Percentiles rank a stretch among this genome's conserved stretches.
These are phyloP conservation scores for Tineola bisselliella DNA, from an alignment of 2,888 invertebrate genomes.

Conservation along the genomic window DNA sequence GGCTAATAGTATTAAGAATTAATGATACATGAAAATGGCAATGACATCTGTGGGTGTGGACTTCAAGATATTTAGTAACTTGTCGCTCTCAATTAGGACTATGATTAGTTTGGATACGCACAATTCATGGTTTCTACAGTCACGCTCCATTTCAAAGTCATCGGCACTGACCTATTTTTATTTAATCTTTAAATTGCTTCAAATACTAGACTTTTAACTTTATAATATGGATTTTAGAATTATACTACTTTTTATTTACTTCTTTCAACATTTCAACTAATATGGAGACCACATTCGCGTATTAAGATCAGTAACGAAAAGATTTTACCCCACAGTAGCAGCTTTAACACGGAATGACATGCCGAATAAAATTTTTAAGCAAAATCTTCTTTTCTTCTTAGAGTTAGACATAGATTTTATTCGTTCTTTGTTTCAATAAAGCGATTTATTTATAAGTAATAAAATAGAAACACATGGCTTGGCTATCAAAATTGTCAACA, in stretches of 20 bases:
- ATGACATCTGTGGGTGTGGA: not conserved
- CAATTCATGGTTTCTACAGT: slow-evolving; percentile 31
- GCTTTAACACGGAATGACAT: too few species aligned
- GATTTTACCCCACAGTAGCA: too few species aligned
- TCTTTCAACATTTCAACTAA: too few species aligned
- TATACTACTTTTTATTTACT: too few species aligned
- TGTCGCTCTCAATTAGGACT: not conserved
- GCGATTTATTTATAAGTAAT: not conserved
- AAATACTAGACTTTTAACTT: not conserved
- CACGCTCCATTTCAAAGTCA: slow-evolving; percentile 32
- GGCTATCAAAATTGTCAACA: not conserved
- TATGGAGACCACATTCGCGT: too few species aligned
- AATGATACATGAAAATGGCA: not conserved
- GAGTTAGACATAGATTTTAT: too few species aligned
- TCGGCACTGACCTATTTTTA: slow-evolving; percentile 30
- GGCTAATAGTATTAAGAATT: not conserved
- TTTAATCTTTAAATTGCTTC: too few species aligned
- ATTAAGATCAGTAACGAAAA: too few species aligned
- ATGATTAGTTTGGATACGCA: slow-evolving; percentile 14
- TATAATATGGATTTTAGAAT: too few species aligned
- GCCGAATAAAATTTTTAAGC: too few species aligned
- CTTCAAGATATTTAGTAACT: not conserved
- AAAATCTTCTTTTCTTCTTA: too few species aligned
- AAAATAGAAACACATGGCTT: not conserved
- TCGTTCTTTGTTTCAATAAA: too few species aligned